Base-by-base conservation (phyloP, 2,113 vertebrate genomes). In the Eidolon helvum region DNA sequence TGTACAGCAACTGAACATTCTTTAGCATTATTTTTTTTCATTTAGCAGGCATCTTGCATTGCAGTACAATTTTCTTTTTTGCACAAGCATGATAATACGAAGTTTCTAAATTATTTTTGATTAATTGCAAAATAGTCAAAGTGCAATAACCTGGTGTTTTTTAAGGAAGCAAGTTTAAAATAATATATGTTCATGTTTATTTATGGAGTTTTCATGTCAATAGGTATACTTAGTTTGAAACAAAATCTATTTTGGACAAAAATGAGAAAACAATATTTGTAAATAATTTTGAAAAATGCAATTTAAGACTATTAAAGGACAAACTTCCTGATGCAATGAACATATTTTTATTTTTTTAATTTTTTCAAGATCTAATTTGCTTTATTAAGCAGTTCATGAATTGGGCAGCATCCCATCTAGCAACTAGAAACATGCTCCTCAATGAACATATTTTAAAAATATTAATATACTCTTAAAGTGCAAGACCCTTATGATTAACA, bases 121-220 rank as follows among this genome's bases (percentile, higher is more conserved):
- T 78, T 84, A 79, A 40, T 55, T 92, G 66, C 21, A 96, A 96
- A 90, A 74, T 84, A 90, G 83, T 53, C 72, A 71, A 89, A 80
- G 85, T 55, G 10, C 21, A 72, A 75, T 86, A 66, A 89, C 65
- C 55, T 88, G 43, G 4, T 63, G 33, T 43, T 59, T 94, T 91
- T 71, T n/a, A 61, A 90, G 30, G 35, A 91, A 87, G 15, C 28
- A 92, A 91, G 38, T 92, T 87, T 86, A 86, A 97, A 97, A 93
- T 85, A 90, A 89, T 26, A 87, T 57, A 33, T 14, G 40, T 78
- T 83, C 26, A 66, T 90, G 78, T 86, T 94, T 59, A 87, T 33
- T 61, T 63, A 35, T 83, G 45, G 21, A 40, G 11, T 84, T 89
- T 78, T 86, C 85, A 87, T 71, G 10, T 86, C 55, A 83, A 83